Conservation (phyloP, 1,140 invertebrate genomes). For the Hesperophylax magnus region DNA sequence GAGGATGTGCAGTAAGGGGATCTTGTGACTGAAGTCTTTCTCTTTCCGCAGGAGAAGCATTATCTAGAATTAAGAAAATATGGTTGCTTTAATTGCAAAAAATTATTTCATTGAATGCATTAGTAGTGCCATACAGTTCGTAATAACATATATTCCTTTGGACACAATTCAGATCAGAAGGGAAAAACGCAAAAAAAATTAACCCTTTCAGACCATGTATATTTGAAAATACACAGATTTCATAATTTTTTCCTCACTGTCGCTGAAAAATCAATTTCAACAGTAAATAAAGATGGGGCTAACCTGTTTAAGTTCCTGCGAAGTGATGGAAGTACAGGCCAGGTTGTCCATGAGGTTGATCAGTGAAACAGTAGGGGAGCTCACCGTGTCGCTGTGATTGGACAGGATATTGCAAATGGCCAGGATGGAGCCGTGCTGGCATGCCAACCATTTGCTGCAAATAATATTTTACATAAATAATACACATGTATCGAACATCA, state of each 20-base stretch:
- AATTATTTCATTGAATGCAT: too few relatives aligned
- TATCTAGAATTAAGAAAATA: conserved; percentile 46
- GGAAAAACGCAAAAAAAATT: too few relatives aligned
- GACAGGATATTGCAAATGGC: conserved; percentile 64
- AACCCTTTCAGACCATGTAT: too few relatives aligned
- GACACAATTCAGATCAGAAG: too few relatives aligned
- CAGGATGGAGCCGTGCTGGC: conserved; percentile 64
- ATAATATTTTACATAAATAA: conserved; percentile 14
- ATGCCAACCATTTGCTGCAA: conserved; percentile 65
- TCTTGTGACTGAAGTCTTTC: conserved; percentile 52
- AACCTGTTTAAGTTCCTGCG: conserved; percentile 73
- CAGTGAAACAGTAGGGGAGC: conserved; percentile 67
- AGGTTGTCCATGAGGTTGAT: conserved; percentile 73
- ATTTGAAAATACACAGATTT: too few relatives aligned
- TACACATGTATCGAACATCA: neutral
- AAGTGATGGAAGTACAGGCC: conserved; percentile 72
- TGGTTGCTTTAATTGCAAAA: too few relatives aligned
- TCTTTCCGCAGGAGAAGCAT: conserved; percentile 53
- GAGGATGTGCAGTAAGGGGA: conserved; percentile 51
- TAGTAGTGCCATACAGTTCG: too few relatives aligned
- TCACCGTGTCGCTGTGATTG: conserved; percentile 58
- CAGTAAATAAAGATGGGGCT: conserved; percentile 55
- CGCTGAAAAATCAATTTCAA: neutral
- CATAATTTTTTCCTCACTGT: too few relatives aligned
- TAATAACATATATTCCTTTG: too few relatives aligned